Conservation (phyloP, 1,140 invertebrate genomes). For the Babylonia areolata region DNA sequence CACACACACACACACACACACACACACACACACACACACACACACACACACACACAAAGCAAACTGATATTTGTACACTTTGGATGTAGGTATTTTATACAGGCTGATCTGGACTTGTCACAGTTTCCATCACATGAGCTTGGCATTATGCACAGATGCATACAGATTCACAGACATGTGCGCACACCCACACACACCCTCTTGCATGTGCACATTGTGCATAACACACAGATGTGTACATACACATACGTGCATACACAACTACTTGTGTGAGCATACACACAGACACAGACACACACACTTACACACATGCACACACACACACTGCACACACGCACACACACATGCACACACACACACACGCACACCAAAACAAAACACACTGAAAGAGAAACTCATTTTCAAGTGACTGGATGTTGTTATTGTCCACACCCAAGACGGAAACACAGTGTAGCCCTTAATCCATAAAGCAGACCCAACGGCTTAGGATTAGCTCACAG, state of each 20-base stretch:
- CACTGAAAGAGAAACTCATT: neutral
- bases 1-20: too few relatives aligned
- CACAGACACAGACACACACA: constrained; percentile 19
- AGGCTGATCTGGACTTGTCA: too few relatives aligned
- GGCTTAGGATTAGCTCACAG: neutral
- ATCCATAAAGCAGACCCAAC: neutral
- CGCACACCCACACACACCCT: constrained; percentile 16
- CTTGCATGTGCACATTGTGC: too few relatives aligned
- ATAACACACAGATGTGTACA: neutral
- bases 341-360: neutral
- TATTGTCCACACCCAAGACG: neutral
- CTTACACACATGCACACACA: neutral
- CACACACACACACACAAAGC: too few relatives aligned
- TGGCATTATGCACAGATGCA: too few relatives aligned
- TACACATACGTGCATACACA: constrained; percentile 4
- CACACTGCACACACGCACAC: neutral
- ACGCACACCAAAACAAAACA: neutral
- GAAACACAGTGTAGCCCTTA: neutral
- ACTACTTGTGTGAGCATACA: neutral
- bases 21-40: neutral
- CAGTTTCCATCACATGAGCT: too few relatives aligned
- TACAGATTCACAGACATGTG: neutral
- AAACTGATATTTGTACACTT: too few relatives aligned
- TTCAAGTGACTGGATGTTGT: too few relatives aligned
- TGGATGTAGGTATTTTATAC: too few relatives aligned